These are phyloP conservation scores for Arctocebus calabarensis DNA, from an alignment of 2,797 vertebrate species.

Conservation along the genomic window DNA sequence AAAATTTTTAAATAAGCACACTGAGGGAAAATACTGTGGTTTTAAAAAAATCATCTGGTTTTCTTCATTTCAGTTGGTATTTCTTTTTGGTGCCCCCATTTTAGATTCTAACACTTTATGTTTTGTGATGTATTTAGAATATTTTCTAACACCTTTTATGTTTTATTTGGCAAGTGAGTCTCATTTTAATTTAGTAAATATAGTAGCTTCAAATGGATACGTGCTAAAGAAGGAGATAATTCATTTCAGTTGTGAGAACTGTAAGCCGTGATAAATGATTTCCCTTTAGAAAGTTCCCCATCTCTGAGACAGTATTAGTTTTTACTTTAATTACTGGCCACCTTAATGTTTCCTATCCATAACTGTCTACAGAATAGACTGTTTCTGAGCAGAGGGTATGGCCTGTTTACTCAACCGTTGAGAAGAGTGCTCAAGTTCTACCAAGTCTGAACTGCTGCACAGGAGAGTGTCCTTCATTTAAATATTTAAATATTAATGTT, in stretches of 20 bases:
- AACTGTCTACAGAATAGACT: conserved; percentile 97
- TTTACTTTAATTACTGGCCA: conserved; percentile 98
- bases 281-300: conserved; percentile 93
- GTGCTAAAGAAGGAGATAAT: conserved; percentile 92
- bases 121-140: background rate
- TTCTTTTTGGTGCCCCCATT: background rate
- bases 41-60: background rate
- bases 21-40: background rate
- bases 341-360: conserved; percentile 99
- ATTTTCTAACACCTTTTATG: conserved; percentile 60
- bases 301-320: conserved; percentile 98
- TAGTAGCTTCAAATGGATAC: conserved; percentile 80
- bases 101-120: conserved; percentile 14
- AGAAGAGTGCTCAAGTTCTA: conserved; percentile 91
- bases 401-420: conserved; percentile 97
- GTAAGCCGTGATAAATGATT: conserved; percentile 95
- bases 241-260: conserved; percentile 92
- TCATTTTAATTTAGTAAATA: conserved; percentile 76
- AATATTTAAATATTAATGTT: conserved; percentile 99
- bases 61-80: background rate
- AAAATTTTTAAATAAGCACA: background rate
- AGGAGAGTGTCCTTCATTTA: conserved; percentile 95
- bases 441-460: conserved; percentile 90
- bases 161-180: conserved; percentile 67
- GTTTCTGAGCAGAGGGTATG: conserved; percentile 95